These are phyloP conservation scores for Centropyge bicolor DNA, from an alignment of 2,797 vertebrate species.

Conservation along the genomic window DNA sequence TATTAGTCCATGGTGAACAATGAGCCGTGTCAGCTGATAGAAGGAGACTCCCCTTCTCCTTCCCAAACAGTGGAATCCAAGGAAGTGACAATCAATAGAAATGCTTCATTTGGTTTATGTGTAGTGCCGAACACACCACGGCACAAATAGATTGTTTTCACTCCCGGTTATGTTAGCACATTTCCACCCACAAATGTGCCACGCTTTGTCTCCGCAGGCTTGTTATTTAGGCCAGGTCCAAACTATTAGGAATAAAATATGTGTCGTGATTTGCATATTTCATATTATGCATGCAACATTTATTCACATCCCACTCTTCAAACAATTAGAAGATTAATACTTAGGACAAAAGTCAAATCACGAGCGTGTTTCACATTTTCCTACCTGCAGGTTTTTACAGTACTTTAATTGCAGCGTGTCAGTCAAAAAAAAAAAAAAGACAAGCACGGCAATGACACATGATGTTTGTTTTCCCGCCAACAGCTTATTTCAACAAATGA, in stretches of 20 bases:
- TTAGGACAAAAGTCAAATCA: slow-evolving; percentile 6
- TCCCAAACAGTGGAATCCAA: slow-evolving; percentile 81
- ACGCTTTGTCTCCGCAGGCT: slow-evolving; percentile 15
- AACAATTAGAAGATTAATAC: slow-evolving; percentile 17
- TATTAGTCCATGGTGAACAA: slow-evolving; percentile 90
- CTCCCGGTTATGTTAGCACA: slow-evolving; percentile 38
- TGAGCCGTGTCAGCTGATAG: slow-evolving; percentile 88
- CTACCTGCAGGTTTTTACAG: slow-evolving; percentile 10
- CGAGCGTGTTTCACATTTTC: slow-evolving; percentile 9
- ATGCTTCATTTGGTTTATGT: slow-evolving; percentile 92
- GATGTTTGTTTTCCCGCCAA: slow-evolving; percentile 43
- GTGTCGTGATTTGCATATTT: background rate
- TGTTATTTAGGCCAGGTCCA: slow-evolving; percentile 27
- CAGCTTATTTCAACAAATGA: slow-evolving; percentile 61
- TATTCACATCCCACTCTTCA: slow-evolving; percentile 1
- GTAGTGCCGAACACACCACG: slow-evolving; percentile 75
- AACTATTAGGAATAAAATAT: background rate
- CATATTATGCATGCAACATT: slow-evolving; percentile 1
- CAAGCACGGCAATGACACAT: slow-evolving; percentile 33
- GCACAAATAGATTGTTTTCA: slow-evolving; percentile 81
- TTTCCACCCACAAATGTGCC: slow-evolving; percentile 47
- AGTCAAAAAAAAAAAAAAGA: too few relatives aligned
- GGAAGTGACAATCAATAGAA: slow-evolving; percentile 88
- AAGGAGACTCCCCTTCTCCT: slow-evolving; percentile 79
- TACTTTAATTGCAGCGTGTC: slow-evolving; percentile 30